phyloP scores from a whole-genome alignment of 2,797 vertebrate genomes.

The Dipus sagitta region DNA sequence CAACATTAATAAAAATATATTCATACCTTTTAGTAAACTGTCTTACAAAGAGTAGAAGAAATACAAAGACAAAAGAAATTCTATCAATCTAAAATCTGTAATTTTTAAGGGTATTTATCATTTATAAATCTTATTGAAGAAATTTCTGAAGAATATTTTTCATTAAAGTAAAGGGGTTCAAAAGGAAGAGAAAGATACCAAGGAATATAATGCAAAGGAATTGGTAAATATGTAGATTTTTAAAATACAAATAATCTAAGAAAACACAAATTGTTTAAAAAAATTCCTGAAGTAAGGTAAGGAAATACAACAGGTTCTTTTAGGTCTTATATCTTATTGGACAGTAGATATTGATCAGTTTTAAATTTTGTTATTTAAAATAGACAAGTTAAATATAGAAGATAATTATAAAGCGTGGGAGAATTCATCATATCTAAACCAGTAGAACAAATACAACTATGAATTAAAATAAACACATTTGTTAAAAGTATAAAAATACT shows the following conservation, averaged over 20 bases:
- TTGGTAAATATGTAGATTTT: background rate
- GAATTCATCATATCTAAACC: background rate
- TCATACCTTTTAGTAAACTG: background rate
- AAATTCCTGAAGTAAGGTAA: background rate
- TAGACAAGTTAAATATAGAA: constrained; percentile 26
- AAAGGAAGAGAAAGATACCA: background rate
- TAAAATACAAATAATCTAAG: background rate
- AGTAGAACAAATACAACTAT: background rate
- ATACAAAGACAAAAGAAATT: background rate
- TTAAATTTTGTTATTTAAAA: constrained; percentile 20
- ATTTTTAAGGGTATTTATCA: background rate
- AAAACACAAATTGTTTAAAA: background rate
- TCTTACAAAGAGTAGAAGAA: background rate
- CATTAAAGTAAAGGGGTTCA: background rate
- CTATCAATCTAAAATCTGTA: background rate
- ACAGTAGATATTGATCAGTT: background rate
- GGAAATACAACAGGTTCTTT: background rate
- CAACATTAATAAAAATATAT: background rate
- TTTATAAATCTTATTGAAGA: background rate
- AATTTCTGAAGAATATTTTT: background rate
- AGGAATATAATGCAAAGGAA: background rate
- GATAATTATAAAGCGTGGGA: background rate
- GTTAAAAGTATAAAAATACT: background rate
- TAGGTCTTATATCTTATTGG: background rate
- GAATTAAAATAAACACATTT: constrained; percentile 8